Evolutionary conservation across 2,888 invertebrate species (phyloP).

Genomic region (Sarcophaga caerulescens): DNA sequence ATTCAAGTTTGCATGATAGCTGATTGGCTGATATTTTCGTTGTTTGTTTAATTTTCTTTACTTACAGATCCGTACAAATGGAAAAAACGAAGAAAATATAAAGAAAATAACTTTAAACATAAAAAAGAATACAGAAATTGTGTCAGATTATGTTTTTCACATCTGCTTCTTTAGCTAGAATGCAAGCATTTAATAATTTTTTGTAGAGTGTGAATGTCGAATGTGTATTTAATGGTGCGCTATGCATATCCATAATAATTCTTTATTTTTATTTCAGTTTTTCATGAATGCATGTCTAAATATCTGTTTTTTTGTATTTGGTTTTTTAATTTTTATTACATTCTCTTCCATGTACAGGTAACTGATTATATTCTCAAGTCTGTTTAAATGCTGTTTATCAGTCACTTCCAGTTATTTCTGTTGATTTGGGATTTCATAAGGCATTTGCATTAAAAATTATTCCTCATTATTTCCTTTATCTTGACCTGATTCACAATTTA

Average conservation of each 20-base stretch:
- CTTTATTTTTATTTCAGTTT: constrained; percentile 9
- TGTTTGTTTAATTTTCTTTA: neutral
- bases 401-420: constrained; percentile 60
- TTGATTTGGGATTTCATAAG: neutral
- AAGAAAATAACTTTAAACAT: too few relatives aligned
- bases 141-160: constrained; percentile 57
- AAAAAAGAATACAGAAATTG: constrained; percentile 35
- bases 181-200: neutral
- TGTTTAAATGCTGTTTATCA: constrained; percentile 47
- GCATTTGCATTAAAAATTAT: constrained; percentile 18
- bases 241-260: constrained; percentile 27
- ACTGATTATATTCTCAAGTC: constrained; percentile 34
- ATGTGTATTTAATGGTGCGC: constrained; percentile 10
- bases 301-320: neutral
- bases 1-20: too few relatives aligned
- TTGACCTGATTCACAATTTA: constrained; percentile 45
- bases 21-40: too few relatives aligned
- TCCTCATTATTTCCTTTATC: constrained; percentile 47
- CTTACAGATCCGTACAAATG: neutral
- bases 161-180: constrained; percentile 33
- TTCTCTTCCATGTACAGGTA: constrained; percentile 7
- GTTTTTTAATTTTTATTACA: constrained; percentile 15
- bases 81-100: neutral
- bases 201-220: constrained; percentile 1
- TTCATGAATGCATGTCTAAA: neutral